phyloP scores from a whole-genome alignment of 2,113 vertebrate genomes.

The Calyptomena viridis region DNA sequence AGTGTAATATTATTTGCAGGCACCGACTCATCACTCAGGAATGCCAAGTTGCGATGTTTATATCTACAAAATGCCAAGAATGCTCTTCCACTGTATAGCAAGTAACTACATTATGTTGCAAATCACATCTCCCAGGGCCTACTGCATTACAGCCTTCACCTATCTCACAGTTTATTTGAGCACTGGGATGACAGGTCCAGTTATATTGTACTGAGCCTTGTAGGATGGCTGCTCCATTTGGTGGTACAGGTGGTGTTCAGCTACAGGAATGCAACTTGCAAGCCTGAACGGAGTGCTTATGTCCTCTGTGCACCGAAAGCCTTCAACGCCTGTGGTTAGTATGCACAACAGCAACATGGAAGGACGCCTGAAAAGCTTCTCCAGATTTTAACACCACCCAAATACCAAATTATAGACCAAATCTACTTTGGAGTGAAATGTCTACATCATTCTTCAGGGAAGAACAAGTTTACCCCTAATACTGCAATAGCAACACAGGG shows the following conservation, averaged over 20 bases:
- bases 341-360: not conserved
- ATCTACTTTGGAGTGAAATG: not conserved
- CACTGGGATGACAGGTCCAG: not conserved
- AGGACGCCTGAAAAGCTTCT: not conserved
- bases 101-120: not conserved
- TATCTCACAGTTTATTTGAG: not conserved
- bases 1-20: not conserved
- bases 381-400: not conserved
- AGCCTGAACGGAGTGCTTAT: not conserved
- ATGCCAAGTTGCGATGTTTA: not conserved
- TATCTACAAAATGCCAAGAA: not conserved
- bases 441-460: not conserved
- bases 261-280: not conserved
- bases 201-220: not conserved
- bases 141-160: not conserved
- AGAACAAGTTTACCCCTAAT: not conserved
- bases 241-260: not conserved
- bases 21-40: not conserved
- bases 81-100: fast-evolving
- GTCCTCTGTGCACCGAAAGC: not conserved
- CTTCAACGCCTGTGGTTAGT: not conserved
- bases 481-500: not conserved
- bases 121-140: not conserved
- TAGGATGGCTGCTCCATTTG: not conserved
- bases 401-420: not conserved